Conservation (phyloP, 64 coral and sea anemone species). For the Stichodactyla helianthus region DNA sequence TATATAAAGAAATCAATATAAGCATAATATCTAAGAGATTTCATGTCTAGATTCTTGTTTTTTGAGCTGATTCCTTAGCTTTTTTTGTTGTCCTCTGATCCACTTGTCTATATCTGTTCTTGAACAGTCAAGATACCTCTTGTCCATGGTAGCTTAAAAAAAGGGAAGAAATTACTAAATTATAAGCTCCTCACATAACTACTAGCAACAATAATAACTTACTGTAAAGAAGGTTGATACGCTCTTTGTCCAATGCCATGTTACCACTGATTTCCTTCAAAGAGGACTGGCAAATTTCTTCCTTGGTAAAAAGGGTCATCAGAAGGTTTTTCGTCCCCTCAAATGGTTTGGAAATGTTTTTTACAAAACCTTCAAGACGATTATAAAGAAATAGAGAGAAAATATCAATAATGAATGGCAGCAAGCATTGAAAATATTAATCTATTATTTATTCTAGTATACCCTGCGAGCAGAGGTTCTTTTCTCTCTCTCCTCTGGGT, state of each 20-base stretch:
- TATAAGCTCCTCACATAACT: background rate
- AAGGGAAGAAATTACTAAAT: background rate
- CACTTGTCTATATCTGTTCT: conserved; percentile 1
- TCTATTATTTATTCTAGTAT: background rate
- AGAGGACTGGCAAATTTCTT: background rate
- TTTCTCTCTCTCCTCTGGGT: too few relatives aligned
- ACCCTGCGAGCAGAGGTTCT: too few relatives aligned
- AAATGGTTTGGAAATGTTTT: background rate
- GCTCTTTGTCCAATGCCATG: background rate
- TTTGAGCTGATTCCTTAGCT: background rate
- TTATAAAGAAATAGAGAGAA: background rate
- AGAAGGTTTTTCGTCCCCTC: background rate
- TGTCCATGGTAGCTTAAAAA: background rate
- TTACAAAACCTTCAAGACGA: background rate
- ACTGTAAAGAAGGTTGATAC: background rate
- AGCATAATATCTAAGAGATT: background rate
- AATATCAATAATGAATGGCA: too few relatives aligned
- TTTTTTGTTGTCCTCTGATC: conserved; percentile 7
- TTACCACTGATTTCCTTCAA: background rate
- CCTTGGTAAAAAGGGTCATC: background rate
- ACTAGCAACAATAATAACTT: background rate
- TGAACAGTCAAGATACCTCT: background rate
- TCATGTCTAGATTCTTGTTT: background rate
- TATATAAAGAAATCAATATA: background rate
- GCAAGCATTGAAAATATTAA: too few relatives aligned